Evolutionary conservation across 2,888 invertebrate genomes (phyloP), one percentile per base, ranked within the genome.

Genomic region (Drosophila kambysellisi): DNA sequence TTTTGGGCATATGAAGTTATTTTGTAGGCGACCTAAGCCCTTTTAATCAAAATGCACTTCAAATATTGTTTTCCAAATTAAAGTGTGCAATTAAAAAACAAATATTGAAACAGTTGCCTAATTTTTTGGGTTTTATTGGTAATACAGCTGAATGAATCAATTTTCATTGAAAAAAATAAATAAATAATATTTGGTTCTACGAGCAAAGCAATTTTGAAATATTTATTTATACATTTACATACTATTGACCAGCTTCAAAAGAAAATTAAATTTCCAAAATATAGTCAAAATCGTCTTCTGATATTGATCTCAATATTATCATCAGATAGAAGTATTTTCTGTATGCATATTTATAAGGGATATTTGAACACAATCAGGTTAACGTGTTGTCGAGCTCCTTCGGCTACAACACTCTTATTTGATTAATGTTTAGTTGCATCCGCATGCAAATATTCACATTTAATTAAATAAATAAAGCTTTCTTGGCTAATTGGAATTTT

Each of bases 1-100:
- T 30, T 41, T 20, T 20, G 30, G 54, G 37, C 41, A 43, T 17
- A 11, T 29, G 29, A 50, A 71, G 30, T 20, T 59, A 32, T 29
- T 15, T 43, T 32, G 51, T 32, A 46, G 46, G 37, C 32, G 25
- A 41, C 12, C 48, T 39, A 39, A 67, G 17, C 20, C 20, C 33
- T 39, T 51, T 46, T 20, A 46, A 46, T 20, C 46, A 46, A 46
- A 20, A 46, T 46, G 46, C 12, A 20, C 20, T 46, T 15, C 20
- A 46, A 46, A 46, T 46, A 46, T 46, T 46, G 46, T 46, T 46
- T 46, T 20, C 7, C 4, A 20, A 12, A 20, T 20, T 20, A 43
- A 43, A 43, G n/a, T 5, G 1, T 41, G 9, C 9, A 9, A 11
- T 41, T 41, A n/a, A 41, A n/a, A 41, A 41, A n/a, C 2, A 0